Conservation (phyloP, 2,888 invertebrate genomes). For the Physocephala rufipes region DNA sequence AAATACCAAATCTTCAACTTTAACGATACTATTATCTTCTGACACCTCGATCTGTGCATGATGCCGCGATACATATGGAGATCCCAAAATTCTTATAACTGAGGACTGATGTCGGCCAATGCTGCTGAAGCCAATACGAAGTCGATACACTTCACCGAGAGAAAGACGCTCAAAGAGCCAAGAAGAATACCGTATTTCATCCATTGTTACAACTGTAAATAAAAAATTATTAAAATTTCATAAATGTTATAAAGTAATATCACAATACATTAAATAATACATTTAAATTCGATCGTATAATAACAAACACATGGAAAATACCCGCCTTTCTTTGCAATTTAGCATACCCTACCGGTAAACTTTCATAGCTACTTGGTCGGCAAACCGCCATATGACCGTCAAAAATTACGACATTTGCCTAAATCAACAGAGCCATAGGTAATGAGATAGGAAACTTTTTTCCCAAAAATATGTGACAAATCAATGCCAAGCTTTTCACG, state of each 20-base stretch:
- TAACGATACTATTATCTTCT: constrained; percentile 43
- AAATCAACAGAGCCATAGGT: no score
- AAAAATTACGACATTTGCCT: no score
- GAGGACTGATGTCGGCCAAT: constrained; percentile 54
- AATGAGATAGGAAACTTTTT: no score
- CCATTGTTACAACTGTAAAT: constrained; percentile 29
- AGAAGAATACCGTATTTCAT: constrained; percentile 39
- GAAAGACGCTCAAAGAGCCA: constrained; percentile 50
- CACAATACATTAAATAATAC: no score
- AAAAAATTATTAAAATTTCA: no score
- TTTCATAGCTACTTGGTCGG: no score
- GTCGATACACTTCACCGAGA: constrained; percentile 44
- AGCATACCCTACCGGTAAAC: no score
- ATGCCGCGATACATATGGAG: constrained; percentile 53
- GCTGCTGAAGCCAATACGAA: constrained; percentile 50
- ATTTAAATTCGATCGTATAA: not conserved
- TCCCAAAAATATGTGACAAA: no score
- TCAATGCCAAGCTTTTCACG: no score
- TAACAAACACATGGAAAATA: not conserved
- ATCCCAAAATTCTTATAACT: constrained; percentile 45
- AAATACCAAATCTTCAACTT: constrained; percentile 52
- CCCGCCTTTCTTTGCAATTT: not conserved
- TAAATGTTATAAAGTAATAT: no score
- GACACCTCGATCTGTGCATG: constrained; percentile 55
- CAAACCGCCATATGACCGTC: no score